Evolutionary conservation across 1,140 invertebrate species (phyloP), one percentile per base, ranked within the genome.

Genomic region (Zaprionus kolodkinae): DNA sequence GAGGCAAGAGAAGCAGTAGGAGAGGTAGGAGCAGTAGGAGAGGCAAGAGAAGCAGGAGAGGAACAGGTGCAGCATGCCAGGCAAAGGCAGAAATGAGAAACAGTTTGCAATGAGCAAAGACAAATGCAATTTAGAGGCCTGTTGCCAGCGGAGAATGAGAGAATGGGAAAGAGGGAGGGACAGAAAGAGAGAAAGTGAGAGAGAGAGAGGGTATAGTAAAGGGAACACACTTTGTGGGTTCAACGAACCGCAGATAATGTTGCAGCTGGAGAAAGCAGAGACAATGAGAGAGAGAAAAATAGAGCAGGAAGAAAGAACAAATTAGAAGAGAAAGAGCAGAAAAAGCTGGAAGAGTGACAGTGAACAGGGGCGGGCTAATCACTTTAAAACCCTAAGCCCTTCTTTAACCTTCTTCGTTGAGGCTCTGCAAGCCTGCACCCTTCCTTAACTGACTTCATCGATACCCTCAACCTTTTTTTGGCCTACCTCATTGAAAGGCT

Each of bases 41-140:
- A 33, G 48, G 35, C 52, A 9, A 40, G 11, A 55, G 21, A 21
- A 21, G 21, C 2, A 21, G 21, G 2, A 21, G 21, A 21, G 12
- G 38, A 10, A 15, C 12, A 30, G 69, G 40, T 15, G 40, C n/a
- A 60, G 35, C n/a, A 21, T 55, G 12, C 13, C 12, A 13, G 38
- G 38, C 13, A 33, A 40, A 50, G 25, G 15, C 10, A 36, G 60
- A 21, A 67, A 36, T 68, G 77, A 65, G 50, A 54, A 50, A 77
- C 69, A 73, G 72, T 78, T 78, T 75, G 71, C 70, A 70, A 66
- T 66, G 12, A 52, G 52, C 63, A 17, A 60, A 65, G 81, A 86
- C 75, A 85, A 85, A 85, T 85, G 78, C 66, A 86, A 78, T 86
- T 81, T 86, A 69, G 50, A 55, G 17, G 40, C 55, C 65, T 21